Base-by-base conservation (phyloP, 2,888 invertebrate species). In the Xestia c-nigrum region DNA sequence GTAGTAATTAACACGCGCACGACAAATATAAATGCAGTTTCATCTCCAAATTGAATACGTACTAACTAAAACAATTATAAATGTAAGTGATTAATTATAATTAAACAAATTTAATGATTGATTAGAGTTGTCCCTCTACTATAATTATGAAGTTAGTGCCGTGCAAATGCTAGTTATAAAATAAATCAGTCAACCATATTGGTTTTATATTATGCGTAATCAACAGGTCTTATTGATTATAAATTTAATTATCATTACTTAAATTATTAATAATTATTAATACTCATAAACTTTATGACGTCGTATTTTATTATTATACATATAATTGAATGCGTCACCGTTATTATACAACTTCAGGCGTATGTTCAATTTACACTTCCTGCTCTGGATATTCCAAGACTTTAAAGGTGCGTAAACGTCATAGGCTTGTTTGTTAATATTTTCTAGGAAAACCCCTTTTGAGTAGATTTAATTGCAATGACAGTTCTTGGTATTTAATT, bases 321-420 rank as follows among this genome's bases (percentile, higher is more conserved):
- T 31, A 40, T 55, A 21, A 24, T 21, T 40, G 5, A 61, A 24
- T 9, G 3, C 65, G 80, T 61, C 65, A 70, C 47, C 14, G 21
- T 50, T 21, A 31, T 47, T 55, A 21, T 43, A 31, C 47, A 74
- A 65, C 16, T 65, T 47, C 7, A 63, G 21, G 52, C 24, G 3
- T 10, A 16, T 6, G 3, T 3, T 40, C 1, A 24, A 47, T 64
- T 55, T 46, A 70, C 68, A 46, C 59, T 86, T 86, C 86, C 79
- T 81, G 77, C 65, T 80, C n/a, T 70, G 38, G 24, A 46, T 77
- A 72, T 76, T 76, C 74, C 84, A 84, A 83, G 80, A 73, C 21
- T 40, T 63, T 31, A 40, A 59, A 59, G 63, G 63, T 59, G 38
- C 59, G 16, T 57, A 65, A 2, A 75, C 72, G 69, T 83, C 77